Evolutionary conservation across 2,888 invertebrate species (phyloP), one percentile per base, ranked within the genome.

Genomic region (Troilus luridus): DNA sequence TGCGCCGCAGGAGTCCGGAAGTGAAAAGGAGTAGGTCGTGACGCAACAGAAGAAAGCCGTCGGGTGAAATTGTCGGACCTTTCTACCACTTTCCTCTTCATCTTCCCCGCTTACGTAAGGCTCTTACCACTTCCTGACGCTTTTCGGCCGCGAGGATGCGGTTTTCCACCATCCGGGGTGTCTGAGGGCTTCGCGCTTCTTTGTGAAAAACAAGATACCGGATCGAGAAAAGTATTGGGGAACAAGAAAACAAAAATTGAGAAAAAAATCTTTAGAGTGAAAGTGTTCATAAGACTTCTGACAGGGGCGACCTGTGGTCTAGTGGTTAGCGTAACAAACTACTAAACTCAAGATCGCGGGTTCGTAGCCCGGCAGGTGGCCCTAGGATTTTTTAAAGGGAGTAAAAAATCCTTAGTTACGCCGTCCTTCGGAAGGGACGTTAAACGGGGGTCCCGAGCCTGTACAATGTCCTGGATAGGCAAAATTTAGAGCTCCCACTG

Each of bases 21-120:
- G 85, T 85, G 85, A 85, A 85, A 85, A 85, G 85, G 85, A 85
- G 56, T 12, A 1, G 85, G 85, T 54, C 54, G 85, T 85, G 85
- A 85, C 85, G 85, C n/a, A 85, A 85, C 11, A 54, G 85, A 85
- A 85, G 85, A 85, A 85, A 85, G 85, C 85, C n/a, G 56, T n/a
- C 56, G 12, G 56, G 85, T 21, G 85, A 85, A 85, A 85, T 85
- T 85, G 85, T n/a, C n/a, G n/a, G 56, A 54, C 56, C 85, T 58
- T 85, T 85, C 56, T 58, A 56, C 54, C 85, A 85, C 85, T 85
- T 85, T 85, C 85, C 85, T 85, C 85, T 85, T 85, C 56, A n/a
- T 56, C 85, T 85, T 85, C 85, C 56, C 21, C 21, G 5, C 85
- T 85, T 85, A 85, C 85, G 56, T 85, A 85, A 85, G 21, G 0